Evolutionary conservation across 2,888 invertebrate genomes (phyloP).

Genomic region (Polydrusus cervinus): DNA sequence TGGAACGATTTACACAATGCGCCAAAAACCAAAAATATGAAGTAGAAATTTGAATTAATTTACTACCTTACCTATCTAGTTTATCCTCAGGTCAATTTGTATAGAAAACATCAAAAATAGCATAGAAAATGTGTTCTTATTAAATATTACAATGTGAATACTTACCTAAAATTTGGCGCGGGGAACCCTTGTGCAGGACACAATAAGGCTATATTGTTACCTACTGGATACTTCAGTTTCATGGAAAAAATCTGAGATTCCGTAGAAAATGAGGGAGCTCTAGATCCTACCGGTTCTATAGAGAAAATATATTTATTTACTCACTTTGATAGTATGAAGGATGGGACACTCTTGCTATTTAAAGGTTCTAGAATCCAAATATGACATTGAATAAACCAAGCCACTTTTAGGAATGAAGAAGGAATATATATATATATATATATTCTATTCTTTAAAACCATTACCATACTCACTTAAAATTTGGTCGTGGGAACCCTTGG

Average conservation of each 20-base stretch:
- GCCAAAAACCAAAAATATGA: too few species aligned
- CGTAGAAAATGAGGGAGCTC: conserved; percentile 70
- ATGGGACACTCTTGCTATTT: conserved; percentile 11
- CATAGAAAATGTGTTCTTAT: too few species aligned
- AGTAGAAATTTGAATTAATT: too few species aligned
- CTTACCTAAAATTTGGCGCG: conserved; percentile 81
- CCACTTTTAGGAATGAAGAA: too few species aligned
- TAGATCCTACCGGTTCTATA: conserved; percentile 74
- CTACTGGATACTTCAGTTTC: conserved; percentile 60
- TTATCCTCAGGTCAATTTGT: too few species aligned
- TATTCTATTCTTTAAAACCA: too few species aligned
- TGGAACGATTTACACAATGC: conserved; percentile 57
- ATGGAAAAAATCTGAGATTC: conserved; percentile 68
- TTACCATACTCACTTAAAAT: conserved; percentile 70
- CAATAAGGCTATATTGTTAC: conserved; percentile 75
- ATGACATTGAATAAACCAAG: too few species aligned
- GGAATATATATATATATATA: too few species aligned
- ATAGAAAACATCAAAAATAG: too few species aligned
- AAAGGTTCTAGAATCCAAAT: not conserved
- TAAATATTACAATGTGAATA: too few species aligned
- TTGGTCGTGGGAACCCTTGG: conserved; percentile 80
- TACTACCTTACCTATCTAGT: too few species aligned
- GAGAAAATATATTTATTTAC: conserved; percentile 7
- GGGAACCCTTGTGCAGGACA: conserved; percentile 84
- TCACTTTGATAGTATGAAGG: not conserved